Conservation (phyloP, 2,797 vertebrate species). For the Otus scops region DNA sequence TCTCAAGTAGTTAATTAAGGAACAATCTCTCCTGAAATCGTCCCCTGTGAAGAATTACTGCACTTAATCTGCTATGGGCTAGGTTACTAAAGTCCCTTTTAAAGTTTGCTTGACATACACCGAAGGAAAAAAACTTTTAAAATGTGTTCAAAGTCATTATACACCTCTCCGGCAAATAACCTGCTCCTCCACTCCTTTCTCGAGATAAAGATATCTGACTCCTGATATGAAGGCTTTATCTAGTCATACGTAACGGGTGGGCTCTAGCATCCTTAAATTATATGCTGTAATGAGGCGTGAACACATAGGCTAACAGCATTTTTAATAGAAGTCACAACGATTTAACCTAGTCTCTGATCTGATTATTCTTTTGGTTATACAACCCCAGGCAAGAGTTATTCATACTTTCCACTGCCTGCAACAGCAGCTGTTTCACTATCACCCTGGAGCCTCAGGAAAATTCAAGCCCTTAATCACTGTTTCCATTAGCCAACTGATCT, state of each 20-base stretch:
- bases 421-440: conserved; percentile 71
- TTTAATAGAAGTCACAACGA: background rate
- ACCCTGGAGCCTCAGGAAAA: conserved; percentile 53
- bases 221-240: background rate
- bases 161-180: background rate
- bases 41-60: background rate
- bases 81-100: background rate
- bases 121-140: background rate
- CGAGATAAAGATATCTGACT: background rate
- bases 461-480: conserved; percentile 66
- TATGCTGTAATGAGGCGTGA: background rate
- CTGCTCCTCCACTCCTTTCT: background rate
- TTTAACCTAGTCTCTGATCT: conserved; percentile 22
- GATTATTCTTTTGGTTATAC: conserved; percentile 23
- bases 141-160: background rate
- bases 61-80: background rate
- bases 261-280: background rate
- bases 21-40: background rate
- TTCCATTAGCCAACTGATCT: conserved; percentile 66
- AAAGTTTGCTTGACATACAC: background rate
- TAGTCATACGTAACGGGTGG: background rate
- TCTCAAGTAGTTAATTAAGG: background rate
- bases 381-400: conserved; percentile 53
- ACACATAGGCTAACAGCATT: background rate
- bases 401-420: conserved; percentile 69